Conservation (phyloP, 2,888 invertebrate species). For the Helobdella robusta region DNA sequence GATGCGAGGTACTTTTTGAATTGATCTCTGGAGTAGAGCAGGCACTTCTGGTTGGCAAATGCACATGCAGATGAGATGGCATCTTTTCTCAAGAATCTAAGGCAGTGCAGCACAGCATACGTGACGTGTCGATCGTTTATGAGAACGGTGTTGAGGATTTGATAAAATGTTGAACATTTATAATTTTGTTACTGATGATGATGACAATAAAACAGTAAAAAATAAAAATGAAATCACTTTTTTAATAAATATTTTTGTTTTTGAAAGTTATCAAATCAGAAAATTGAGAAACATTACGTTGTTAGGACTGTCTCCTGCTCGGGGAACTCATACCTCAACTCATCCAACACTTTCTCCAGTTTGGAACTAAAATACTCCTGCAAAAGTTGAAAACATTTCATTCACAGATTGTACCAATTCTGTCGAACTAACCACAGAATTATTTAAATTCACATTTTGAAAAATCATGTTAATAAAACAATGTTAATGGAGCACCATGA, state of each 20-base stretch:
- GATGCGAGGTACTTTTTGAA: not conserved
- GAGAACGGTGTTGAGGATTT: not conserved
- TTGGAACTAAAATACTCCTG: constrained; percentile 8
- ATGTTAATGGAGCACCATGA: too few relatives aligned
- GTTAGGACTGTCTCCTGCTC: constrained; percentile 1
- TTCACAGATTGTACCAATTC: too few relatives aligned
- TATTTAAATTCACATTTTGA: too few relatives aligned
- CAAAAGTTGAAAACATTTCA: not conserved
- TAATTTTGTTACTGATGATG: not conserved
- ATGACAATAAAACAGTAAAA: not conserved
- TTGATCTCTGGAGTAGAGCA: not conserved
- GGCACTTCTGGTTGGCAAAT: constrained; percentile 12
- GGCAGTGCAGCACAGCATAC: too few relatives aligned
- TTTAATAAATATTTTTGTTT: not conserved
- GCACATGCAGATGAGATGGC: constrained; percentile 2
- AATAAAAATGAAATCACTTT: not conserved
- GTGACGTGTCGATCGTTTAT: too few relatives aligned
- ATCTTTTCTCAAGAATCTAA: constrained; percentile 22
- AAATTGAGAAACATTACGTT: too few relatives aligned
- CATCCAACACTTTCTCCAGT: constrained; percentile 6
- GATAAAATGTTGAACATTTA: not conserved
- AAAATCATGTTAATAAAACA: too few relatives aligned
- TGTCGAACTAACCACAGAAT: too few relatives aligned
- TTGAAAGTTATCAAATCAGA: not conserved
- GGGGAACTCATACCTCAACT: constrained; percentile 6